Evolutionary conservation across 2,113 vertebrate genomes (phyloP).

Genomic region (Xenus cinereus): DNA sequence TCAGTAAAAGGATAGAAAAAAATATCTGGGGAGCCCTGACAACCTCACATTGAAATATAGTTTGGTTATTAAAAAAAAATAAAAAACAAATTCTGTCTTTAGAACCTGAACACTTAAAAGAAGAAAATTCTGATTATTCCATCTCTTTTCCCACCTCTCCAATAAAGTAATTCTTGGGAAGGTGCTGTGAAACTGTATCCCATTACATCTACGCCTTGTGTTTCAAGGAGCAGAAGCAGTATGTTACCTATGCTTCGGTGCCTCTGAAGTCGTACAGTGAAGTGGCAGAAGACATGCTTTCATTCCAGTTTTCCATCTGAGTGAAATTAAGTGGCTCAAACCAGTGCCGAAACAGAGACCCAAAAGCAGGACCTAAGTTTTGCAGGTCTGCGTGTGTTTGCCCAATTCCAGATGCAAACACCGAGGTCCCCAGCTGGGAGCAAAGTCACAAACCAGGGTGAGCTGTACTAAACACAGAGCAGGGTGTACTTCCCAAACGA

Average conservation of each 20-base stretch:
- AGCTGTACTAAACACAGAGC: background rate
- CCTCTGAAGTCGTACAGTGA: background rate
- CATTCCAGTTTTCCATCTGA: background rate
- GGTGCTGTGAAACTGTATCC: background rate
- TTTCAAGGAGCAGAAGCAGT: background rate
- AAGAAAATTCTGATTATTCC: background rate
- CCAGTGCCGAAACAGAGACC: background rate
- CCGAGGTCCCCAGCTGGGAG: background rate
- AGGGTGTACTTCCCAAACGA: background rate
- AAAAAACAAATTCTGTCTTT: background rate
- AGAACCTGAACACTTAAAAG: background rate
- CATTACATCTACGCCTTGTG: background rate
- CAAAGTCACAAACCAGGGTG: background rate
- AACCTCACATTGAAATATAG: background rate
- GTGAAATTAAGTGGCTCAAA: background rate
- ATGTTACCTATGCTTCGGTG: background rate
- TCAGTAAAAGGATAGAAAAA: background rate
- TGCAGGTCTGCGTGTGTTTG: background rate
- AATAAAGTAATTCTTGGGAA: background rate
- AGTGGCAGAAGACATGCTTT: background rate
- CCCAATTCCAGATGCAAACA: background rate
- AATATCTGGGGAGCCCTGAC: background rate
- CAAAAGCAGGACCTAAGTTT: background rate
- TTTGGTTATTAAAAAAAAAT: background rate
- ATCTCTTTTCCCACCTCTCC: background rate